Evolutionary conservation across 2,888 invertebrate genomes (phyloP).

Genomic region (Amphiduros pacificus): DNA sequence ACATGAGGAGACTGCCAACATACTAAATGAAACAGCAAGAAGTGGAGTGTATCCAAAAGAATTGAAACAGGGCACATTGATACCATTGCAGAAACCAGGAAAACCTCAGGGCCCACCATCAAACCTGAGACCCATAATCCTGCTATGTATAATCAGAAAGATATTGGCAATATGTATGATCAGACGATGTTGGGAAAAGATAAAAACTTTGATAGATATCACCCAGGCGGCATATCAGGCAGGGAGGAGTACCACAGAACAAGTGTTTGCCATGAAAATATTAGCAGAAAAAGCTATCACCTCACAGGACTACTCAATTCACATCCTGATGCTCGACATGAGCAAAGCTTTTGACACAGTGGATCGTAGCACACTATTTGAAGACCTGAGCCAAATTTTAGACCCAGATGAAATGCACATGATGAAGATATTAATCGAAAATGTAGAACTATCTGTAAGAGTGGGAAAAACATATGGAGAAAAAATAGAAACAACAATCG

Average conservation of each 20-base stretch:
- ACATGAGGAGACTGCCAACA: too few relatives aligned
- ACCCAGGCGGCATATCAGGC: not conserved
- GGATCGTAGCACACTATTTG: not conserved
- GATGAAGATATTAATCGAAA: not conserved
- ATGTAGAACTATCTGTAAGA: not conserved
- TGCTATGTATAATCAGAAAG: not conserved
- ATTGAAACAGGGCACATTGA: constrained; percentile 7
- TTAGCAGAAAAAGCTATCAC: constrained; percentile 2
- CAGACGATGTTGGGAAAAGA: not conserved
- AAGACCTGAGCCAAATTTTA: constrained; percentile 6
- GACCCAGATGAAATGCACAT: not conserved
- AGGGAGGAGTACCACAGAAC: constrained; percentile 2
- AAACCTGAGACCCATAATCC: not conserved
- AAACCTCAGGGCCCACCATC: constrained; percentile 6
- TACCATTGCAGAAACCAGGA: constrained; percentile 9
- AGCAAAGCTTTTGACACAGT: constrained; percentile 7
- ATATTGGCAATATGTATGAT: not conserved
- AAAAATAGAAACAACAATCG: constrained; percentile 6
- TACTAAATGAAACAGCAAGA: not conserved
- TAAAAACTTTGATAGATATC: not conserved
- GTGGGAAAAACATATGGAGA: not conserved
- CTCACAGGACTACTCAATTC: not conserved
- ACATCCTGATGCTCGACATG: not conserved
- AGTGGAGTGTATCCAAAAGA: not conserved
- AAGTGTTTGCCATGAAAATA: constrained; percentile 4